Conservation (phyloP, 1,140 invertebrate genomes). For the Dermatophagoides farinae region DNA sequence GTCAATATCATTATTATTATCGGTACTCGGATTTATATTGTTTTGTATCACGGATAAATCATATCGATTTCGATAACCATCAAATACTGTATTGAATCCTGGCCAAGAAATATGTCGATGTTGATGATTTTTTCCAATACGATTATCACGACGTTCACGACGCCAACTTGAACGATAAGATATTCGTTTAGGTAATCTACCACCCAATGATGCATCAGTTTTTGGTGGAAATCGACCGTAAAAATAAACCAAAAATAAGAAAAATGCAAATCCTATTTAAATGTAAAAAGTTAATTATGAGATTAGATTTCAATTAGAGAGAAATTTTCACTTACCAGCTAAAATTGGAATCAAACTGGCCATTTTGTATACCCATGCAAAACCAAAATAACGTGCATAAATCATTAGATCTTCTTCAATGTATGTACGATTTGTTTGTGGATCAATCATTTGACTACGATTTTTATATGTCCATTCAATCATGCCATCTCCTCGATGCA, state of each 20-base stretch:
- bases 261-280: constrained; percentile 25
- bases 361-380: constrained; percentile 27
- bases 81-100: no score
- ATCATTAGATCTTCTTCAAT: constrained; percentile 30
- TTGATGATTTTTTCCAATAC: background rate
- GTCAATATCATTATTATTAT: no score
- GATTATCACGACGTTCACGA: constrained; percentile 16
- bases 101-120: no score
- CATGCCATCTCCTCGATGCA: background rate
- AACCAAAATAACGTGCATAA: constrained; percentile 32
- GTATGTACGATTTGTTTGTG: constrained; percentile 25
- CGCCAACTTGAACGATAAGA: constrained; percentile 19
- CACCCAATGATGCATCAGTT: constrained; percentile 23
- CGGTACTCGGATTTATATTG: no score
- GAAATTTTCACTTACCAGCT: constrained; percentile 18
- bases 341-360: constrained; percentile 31
- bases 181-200: constrained; percentile 23
- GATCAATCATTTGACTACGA: constrained; percentile 26
- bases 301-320: background rate
- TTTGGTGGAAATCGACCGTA: constrained; percentile 31
- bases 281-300: background rate
- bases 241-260: constrained; percentile 28
- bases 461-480: constrained; percentile 26
- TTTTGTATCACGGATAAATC: no score
- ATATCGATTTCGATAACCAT: no score